Percentiles rank a stretch among this genome's conserved stretches.
These are phyloP conservation scores for Apotomis capreana DNA, from an alignment of 2,888 invertebrate species.

Conservation along the genomic window DNA sequence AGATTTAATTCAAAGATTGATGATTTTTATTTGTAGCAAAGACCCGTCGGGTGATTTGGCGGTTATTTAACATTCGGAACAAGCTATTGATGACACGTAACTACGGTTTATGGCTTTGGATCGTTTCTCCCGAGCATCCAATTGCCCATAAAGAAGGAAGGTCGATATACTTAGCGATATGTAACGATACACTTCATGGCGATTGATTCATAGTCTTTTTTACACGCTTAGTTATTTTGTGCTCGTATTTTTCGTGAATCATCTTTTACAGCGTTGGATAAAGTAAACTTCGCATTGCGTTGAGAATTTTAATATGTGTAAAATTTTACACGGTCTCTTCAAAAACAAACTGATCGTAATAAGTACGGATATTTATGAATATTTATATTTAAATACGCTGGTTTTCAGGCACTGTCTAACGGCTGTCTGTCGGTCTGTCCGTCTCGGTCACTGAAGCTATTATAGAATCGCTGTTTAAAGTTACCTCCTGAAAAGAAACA, in stretches of 20 bases:
- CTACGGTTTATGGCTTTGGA: constrained; percentile 59
- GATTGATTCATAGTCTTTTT: constrained; percentile 57
- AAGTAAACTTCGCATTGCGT: constrained; percentile 23
- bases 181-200: constrained; percentile 56
- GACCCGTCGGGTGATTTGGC: constrained; percentile 29
- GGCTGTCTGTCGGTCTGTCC: constrained; percentile 31
- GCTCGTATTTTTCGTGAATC: constrained; percentile 30
- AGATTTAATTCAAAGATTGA: constrained; percentile 25
- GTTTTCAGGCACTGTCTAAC: constrained; percentile 16
- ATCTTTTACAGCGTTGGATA: constrained; percentile 13
- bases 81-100: constrained; percentile 49
- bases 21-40: constrained; percentile 27
- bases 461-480: constrained; percentile 27
- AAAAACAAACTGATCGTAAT: background rate
- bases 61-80: constrained; percentile 54
- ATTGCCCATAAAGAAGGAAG: constrained; percentile 65
- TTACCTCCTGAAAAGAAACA: constrained; percentile 37
- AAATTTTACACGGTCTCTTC: constrained; percentile 3
- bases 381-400: background rate
- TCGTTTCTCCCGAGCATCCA: constrained; percentile 54
- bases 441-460: constrained; percentile 27
- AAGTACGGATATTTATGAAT: constrained; percentile 12
- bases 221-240: constrained; percentile 37
- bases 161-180: constrained; percentile 62
- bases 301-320: constrained; percentile 6